phyloP scores from a whole-genome alignment of 2,797 vertebrate species.

The Labeo calbasu region DNA sequence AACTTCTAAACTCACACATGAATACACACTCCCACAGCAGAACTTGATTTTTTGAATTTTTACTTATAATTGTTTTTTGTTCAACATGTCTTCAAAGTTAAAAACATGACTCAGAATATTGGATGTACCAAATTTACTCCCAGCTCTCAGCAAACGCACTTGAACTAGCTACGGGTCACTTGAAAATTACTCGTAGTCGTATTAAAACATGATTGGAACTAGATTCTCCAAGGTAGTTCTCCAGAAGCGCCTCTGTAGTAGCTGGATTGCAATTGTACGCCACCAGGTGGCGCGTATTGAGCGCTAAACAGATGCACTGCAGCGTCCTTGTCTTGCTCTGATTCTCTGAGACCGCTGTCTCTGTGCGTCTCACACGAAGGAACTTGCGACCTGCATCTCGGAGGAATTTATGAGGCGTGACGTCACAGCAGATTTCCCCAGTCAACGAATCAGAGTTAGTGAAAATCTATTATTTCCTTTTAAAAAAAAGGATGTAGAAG shows the following conservation, averaged over 20 bases:
- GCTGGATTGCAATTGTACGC: slow-evolving; percentile 38
- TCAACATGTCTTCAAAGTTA: neutral
- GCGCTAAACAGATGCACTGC: slow-evolving; percentile 49
- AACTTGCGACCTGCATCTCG: slow-evolving; percentile 23
- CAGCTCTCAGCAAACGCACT: neutral
- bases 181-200: neutral
- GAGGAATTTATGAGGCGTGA: neutral
- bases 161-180: neutral
- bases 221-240: neutral
- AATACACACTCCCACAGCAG: neutral
- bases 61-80: neutral
- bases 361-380: neutral
- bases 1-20: neutral
- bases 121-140: neutral
- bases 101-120: slow-evolving; percentile 2
- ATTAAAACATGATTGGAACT: neutral
- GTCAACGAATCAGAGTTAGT: neutral
- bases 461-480: neutral
- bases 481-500: neutral
- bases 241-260: neutral
- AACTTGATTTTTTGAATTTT: neutral
- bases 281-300: slow-evolving; percentile 73
- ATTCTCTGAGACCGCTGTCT: neutral
- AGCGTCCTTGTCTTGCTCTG: neutral
- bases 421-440: neutral